Conservation (phyloP, 2,113 vertebrate genomes). For the Cathartes aura region DNA sequence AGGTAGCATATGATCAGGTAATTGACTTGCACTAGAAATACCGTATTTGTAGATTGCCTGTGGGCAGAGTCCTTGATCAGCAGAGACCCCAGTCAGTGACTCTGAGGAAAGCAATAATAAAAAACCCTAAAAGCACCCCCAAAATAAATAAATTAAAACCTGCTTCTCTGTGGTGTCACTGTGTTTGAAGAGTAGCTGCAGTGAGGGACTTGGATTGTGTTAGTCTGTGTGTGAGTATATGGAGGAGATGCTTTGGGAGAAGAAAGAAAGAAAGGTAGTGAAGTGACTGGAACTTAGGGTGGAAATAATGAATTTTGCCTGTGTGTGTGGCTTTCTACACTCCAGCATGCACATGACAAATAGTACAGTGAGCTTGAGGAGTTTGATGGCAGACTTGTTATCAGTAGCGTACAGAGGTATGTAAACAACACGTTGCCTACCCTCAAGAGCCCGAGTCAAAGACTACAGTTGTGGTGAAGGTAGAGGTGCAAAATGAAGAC, state of each 20-base stretch:
- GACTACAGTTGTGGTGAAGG: background rate
- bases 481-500: background rate
- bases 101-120: background rate
- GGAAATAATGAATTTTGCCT: background rate
- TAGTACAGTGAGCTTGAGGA: background rate
- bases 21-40: background rate
- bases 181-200: background rate
- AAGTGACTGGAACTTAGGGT: background rate
- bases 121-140: background rate
- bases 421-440: accelerated
- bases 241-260: background rate
- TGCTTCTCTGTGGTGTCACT: background rate
- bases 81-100: background rate
- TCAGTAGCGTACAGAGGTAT: background rate
- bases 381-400: background rate
- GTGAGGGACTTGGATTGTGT: background rate
- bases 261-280: background rate
- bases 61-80: background rate
- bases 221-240: background rate
- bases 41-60: background rate
- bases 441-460: background rate
- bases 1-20: background rate
- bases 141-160: background rate
- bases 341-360: background rate
- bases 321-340: background rate